Base-by-base conservation (phyloP, 2,888 invertebrate genomes). In the Ennomos fuscantarius region DNA sequence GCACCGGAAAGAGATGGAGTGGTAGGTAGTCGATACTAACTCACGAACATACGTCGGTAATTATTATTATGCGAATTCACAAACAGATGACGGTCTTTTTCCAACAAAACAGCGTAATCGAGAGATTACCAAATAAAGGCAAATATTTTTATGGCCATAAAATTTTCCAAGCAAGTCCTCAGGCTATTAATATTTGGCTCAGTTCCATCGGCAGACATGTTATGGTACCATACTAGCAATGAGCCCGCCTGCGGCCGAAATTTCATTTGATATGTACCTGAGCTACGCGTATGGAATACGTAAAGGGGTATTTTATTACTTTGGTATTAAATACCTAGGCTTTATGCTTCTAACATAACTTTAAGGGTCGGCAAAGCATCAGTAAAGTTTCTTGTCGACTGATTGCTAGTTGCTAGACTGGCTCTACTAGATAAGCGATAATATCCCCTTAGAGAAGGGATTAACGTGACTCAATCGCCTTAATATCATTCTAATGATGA, bases 181-280 rank as follows among this genome's bases (percentile, higher is more conserved):
- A 32, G 47, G 51, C 43, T 37, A 55, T 55, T 60, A 58, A 54
- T 58, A 55, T 64, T 66, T 68, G 69, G 68, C 69, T 56, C 62
- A 43, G 50, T 59, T 66, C 66, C 68, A 65, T 45, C 34, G 50
- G 50, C 46, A 48, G 46, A 56, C 50, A 41, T 41, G 51, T 46
- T 56, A 61, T 58, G 42, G 54, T 40, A 60, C 42, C 47, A 46
- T 61, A 49, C 60, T 60, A 57, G 65, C 64, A 67, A 69, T 64
- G 58, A 68, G 65, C 44, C 48, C 48, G 58, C 46, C 49, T 62
- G 64, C 54, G 63, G 62, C 52, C 37, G 56, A 65, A 63, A 66
- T 66, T 66, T 61, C 60, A 65, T 65, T 65, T 62, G 47, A 45
- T 41, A 54, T 55, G 48, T 55, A 51, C 53, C 55, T 55, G 44